Evolutionary conservation across 2,888 invertebrate genomes (phyloP).

Genomic region (Spicauda simplicius): DNA sequence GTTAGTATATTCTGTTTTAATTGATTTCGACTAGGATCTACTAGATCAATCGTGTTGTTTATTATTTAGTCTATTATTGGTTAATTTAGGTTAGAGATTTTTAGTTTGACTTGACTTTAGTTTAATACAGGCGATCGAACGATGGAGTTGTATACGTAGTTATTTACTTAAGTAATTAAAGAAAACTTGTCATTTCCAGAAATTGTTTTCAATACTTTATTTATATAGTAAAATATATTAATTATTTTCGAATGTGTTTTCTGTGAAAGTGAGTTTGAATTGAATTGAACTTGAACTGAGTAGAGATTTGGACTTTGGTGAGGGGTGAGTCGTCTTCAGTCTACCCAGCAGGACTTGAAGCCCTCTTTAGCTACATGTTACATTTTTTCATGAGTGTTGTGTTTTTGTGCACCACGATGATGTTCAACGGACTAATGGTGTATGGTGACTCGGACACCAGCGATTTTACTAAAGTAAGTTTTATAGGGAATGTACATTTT

Average conservation of each 20-base stretch:
- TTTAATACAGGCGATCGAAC: conserved; percentile 1
- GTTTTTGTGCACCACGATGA: conserved; percentile 55
- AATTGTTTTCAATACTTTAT: too few species aligned
- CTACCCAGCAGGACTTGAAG: background rate
- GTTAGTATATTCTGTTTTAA: too few species aligned
- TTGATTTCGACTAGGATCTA: too few species aligned
- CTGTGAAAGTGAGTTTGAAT: background rate
- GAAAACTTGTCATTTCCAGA: too few species aligned
- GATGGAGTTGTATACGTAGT: background rate
- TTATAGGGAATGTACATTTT: background rate
- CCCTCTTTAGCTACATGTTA: background rate
- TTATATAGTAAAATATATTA: too few species aligned
- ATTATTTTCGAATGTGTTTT: background rate
- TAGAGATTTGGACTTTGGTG: too few species aligned
- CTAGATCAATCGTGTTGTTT: background rate
- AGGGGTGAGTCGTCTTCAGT: too few species aligned
- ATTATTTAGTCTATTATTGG: background rate
- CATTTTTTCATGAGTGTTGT: conserved; percentile 14
- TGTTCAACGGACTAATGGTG: conserved; percentile 75
- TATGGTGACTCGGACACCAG: conserved; percentile 74
- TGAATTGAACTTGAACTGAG: too few species aligned
- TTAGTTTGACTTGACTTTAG: background rate
- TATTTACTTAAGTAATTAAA: too few species aligned
- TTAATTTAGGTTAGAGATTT: conserved; percentile 5
- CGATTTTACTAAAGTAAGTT: conserved; percentile 71